phyloP scores from a whole-genome alignment of 2,888 invertebrate species.

The Synanthedon vespiformis region DNA sequence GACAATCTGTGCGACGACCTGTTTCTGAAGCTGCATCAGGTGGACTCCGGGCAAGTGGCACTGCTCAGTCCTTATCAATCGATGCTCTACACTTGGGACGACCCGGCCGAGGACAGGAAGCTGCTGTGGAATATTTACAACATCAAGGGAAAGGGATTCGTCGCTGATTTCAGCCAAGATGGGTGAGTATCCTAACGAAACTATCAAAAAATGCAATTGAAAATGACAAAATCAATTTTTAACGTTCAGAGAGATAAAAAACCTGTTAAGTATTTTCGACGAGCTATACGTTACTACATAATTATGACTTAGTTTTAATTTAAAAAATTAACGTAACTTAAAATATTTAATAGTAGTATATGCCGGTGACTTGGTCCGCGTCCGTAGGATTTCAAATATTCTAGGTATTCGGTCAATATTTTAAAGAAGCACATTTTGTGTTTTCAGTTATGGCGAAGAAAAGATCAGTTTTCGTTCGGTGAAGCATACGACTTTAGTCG shows the following conservation, averaged over 20 bases:
- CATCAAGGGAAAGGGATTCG: constrained; percentile 78
- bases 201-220: background rate
- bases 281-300: too few species aligned
- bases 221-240: too few species aligned
- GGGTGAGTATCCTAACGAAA: constrained; percentile 40
- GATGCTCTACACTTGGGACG: constrained; percentile 87
- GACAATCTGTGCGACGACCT: constrained; percentile 87
- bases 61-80: constrained; percentile 81
- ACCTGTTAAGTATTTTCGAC: too few species aligned
- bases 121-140: constrained; percentile 87
- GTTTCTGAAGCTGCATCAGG: constrained; percentile 83
- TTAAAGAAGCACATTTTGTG: background rate
- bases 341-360: too few species aligned
- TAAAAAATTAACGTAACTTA: too few species aligned
- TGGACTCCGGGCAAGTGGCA: constrained; percentile 71
- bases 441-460: constrained; percentile 74
- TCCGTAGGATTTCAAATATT: too few species aligned
- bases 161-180: constrained; percentile 79
- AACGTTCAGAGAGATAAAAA: too few species aligned
- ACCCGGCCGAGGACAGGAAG: constrained; percentile 78
- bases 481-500: constrained; percentile 62
- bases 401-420: too few species aligned
- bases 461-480: constrained; percentile 79
- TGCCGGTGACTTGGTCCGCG: too few species aligned
- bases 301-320: too few species aligned